phyloP scores from a whole-genome alignment of 2,113 vertebrate species.

The Daboia siamensis region DNA sequence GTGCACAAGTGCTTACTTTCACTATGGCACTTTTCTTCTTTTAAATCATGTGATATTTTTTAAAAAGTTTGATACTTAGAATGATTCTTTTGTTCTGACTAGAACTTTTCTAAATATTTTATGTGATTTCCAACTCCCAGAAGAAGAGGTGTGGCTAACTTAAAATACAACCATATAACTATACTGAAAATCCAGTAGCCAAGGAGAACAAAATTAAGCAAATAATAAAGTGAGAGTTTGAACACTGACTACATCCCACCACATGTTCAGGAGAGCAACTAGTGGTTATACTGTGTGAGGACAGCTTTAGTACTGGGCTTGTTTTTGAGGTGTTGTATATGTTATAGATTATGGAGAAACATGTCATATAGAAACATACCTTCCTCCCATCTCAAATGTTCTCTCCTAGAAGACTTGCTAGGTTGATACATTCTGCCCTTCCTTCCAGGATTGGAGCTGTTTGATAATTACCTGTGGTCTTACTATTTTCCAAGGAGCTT shows the following conservation, averaged over 20 bases:
- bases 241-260: neutral
- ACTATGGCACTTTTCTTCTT: neutral
- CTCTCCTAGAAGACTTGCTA: neutral
- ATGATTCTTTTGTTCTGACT: neutral
- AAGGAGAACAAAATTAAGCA: neutral
- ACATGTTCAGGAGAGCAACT: neutral
- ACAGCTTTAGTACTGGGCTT: neutral
- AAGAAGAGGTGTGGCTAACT: neutral
- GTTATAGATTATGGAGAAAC: neutral
- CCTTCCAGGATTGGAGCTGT: neutral
- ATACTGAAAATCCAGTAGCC: neutral
- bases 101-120: neutral
- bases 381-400: neutral
- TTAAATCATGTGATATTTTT: neutral
- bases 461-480: neutral
- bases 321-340: neutral
- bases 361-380: neutral
- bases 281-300: neutral
- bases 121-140: neutral
- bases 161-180: neutral
- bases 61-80: neutral
- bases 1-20: too few relatives aligned
- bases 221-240: neutral
- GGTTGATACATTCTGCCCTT: neutral
- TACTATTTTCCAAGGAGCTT: neutral